These are phyloP conservation scores for Mormyrops boulengeri DNA, from an alignment of 2,797 vertebrate species.

Conservation along the genomic window DNA sequence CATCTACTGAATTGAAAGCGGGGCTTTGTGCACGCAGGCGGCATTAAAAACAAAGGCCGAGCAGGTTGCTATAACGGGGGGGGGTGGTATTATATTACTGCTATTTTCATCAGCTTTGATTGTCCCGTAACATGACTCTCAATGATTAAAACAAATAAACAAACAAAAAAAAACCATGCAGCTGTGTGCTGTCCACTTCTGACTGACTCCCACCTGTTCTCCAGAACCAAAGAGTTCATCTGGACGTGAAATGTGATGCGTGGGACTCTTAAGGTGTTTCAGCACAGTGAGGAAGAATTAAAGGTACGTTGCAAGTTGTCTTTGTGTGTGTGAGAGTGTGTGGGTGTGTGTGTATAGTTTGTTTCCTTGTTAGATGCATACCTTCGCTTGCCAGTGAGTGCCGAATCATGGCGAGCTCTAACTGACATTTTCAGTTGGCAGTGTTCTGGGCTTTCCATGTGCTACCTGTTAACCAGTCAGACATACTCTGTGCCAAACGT, in stretches of 20 bases:
- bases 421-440: not conserved
- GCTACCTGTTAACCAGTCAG: not conserved
- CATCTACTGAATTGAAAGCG: not conserved
- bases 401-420: not conserved
- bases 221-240: conserved; percentile 39
- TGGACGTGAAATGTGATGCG: conserved; percentile 51
- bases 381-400: not conserved
- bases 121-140: not conserved
- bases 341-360: not conserved
- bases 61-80: not conserved
- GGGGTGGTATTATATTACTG: not conserved
- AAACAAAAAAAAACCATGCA: not conserved
- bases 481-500: not conserved
- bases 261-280: conserved; percentile 41
- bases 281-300: conserved; percentile 24
- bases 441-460: not conserved
- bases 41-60: not conserved
- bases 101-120: conserved; percentile 1
- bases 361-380: not conserved
- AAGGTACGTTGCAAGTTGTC: conserved; percentile 16
- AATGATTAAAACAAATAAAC: not conserved
- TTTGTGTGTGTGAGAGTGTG: not conserved
- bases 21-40: not conserved
- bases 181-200: conserved; percentile 11
- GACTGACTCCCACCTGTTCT: conserved; percentile 25